Evolutionary conservation across 1,140 invertebrate species (phyloP).

Genomic region (Trachymyrmex cornetzi): DNA sequence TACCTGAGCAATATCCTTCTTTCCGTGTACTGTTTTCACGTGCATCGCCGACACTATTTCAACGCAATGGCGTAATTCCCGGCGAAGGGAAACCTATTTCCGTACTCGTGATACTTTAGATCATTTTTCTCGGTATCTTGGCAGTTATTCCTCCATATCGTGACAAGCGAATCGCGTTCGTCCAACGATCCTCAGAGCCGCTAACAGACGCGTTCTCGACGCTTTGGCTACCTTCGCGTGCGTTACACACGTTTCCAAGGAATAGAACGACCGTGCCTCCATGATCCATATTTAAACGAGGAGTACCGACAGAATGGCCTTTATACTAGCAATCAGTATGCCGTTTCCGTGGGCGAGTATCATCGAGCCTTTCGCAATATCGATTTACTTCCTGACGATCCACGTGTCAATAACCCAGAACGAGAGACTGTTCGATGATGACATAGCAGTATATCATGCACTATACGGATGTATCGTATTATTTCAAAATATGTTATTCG

Average conservation of each 20-base stretch:
- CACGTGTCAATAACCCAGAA: constrained; percentile 68
- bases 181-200: constrained; percentile 19
- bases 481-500: neutral
- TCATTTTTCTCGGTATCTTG: constrained; percentile 30
- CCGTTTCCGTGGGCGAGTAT: constrained; percentile 64
- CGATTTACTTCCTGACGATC: constrained; percentile 62
- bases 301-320: constrained; percentile 62
- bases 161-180: constrained; percentile 20
- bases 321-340: constrained; percentile 71
- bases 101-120: constrained; percentile 17
- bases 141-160: constrained; percentile 12
- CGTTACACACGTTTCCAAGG: constrained; percentile 16
- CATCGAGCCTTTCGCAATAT: constrained; percentile 60
- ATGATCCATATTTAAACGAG: constrained; percentile 70
- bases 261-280: constrained; percentile 15
- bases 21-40: neutral
- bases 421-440: neutral
- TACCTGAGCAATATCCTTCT: too few relatives aligned
- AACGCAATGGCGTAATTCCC: neutral
- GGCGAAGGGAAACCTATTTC: constrained; percentile 21
- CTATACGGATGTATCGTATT: neutral
- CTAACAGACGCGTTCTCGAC: constrained; percentile 23
- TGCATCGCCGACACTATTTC: neutral
- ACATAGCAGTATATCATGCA: neutral
- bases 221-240: constrained; percentile 30